A percentile compares a stretch with the other conserved stretches of the same genome.
phyloP scores from a whole-genome alignment of 2,888 invertebrate genomes.

The Portevinia maculata region DNA sequence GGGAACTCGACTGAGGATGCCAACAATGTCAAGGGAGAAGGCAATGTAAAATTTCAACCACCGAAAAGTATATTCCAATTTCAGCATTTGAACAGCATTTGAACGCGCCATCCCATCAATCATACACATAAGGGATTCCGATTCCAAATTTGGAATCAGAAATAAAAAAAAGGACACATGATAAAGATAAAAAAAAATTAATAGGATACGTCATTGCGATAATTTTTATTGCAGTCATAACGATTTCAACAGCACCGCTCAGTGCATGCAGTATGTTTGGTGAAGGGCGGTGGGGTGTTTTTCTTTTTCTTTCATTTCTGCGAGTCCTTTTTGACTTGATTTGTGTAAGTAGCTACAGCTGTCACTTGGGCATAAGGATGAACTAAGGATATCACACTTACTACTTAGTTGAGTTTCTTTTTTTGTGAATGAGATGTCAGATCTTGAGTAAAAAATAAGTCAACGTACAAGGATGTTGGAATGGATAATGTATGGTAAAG shows the following conservation, averaged over 20 bases:
- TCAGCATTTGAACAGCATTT: conserved; percentile 44
- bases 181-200: conserved; percentile 66
- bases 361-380: conserved; percentile 57
- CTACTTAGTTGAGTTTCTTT: conserved; percentile 23
- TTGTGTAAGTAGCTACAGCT: conserved; percentile 46
- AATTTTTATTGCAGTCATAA: conserved; percentile 74
- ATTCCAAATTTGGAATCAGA: too few species aligned
- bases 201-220: conserved; percentile 75
- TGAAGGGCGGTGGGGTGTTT: conserved; percentile 30
- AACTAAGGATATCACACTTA: conserved; percentile 55
- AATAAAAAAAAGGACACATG: conserved; percentile 50
- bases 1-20: conserved; percentile 58
- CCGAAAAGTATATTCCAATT: conserved; percentile 22
- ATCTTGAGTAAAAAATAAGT: conserved; percentile 33
- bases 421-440: conserved; percentile 19
- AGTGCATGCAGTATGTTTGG: conserved; percentile 54
- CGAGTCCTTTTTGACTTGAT: conserved; percentile 14
- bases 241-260: conserved; percentile 25
- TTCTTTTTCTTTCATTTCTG: conserved; percentile 8
- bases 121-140: conserved; percentile 69
- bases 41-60: conserved; percentile 18
- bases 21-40: conserved; percentile 54
- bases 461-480: conserved; percentile 1
- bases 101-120: conserved; percentile 60
- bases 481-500: conserved; percentile 8